A percentile compares a stretch with the other conserved stretches of the same genome.
Conservation (phyloP, 2,113 vertebrate species). For the Pionites leucogaster region DNA sequence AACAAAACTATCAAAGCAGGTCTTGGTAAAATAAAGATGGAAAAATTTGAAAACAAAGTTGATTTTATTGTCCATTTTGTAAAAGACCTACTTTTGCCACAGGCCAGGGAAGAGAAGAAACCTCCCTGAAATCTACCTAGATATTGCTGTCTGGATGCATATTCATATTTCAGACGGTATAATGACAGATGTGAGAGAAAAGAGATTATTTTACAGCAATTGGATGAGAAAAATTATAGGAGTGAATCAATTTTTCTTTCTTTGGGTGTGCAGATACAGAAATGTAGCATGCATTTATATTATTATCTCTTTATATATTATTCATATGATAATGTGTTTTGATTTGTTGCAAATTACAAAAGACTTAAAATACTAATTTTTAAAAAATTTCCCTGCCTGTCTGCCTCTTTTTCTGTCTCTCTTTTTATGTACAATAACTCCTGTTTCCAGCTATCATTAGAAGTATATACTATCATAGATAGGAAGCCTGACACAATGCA, state of each 20-base stretch:
- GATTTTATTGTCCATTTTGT: neutral
- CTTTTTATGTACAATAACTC: neutral
- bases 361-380: neutral
- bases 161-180: neutral
- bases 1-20: neutral
- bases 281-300: neutral
- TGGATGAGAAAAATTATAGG: neutral
- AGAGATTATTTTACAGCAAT: neutral
- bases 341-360: conserved; percentile 6
- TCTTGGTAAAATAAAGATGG: neutral
- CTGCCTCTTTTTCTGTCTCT: neutral
- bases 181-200: neutral
- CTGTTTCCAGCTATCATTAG: neutral
- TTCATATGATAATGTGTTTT: neutral
- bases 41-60: neutral
- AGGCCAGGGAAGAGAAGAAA: neutral
- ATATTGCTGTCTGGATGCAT: neutral
- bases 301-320: neutral
- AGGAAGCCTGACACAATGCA: neutral
- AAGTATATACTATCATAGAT: neutral
- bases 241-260: neutral
- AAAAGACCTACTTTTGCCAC: neutral
- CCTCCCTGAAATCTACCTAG: neutral
- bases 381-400: neutral
- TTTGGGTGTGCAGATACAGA: neutral